Evolutionary conservation across 2,113 vertebrate genomes (phyloP), one percentile per base, ranked within the genome.

Genomic region (Periophthalmodon schlosseri): DNA sequence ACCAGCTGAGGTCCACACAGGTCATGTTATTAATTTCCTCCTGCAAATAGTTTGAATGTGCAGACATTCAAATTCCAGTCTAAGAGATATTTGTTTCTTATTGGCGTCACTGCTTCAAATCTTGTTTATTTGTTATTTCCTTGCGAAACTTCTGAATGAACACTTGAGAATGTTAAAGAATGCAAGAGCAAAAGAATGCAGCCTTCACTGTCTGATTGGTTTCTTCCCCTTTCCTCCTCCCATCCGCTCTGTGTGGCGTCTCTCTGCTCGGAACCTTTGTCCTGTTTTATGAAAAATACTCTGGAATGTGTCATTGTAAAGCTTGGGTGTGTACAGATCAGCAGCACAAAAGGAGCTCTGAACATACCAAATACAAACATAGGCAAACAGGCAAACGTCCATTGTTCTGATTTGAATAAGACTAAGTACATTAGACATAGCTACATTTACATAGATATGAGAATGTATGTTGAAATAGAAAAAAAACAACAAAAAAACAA

Each of bases 181-280:
- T 28, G 23, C 47, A 20, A 73, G 12, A 69, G 10, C 18, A 67
- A 67, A 70, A 76, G 36, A 63, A 33, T 75, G 50, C 18, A 56
- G 57, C 44, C n/a, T 70, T 84, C 68, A 73, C 23, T 28, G 39
- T 28, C 2, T 60, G 21, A 14, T 10, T 80, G 8, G 7, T 74
- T 33, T 20, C 36, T 49, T 21, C 39, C 21, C 15, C 12, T 75
- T 75, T 63, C 23, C 14, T 5, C 49, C 74, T 21, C 36, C 33
- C 15, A n/a, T n/a, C n/a, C n/a, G 73, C 77, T 70, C 8, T 58
- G 21, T 58, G 23, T 23, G 36, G 36, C 36, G 6, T 8, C 9
- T 39, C 6, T 39, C 21, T 58, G 21, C 57, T 24, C 3, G 9
- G 5, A 0, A 21, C 57, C n/a, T 24, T 58, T 58, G 57, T 28